These are phyloP conservation scores for Micromys minutus DNA, from an alignment of 2,113 vertebrate species.

Conservation along the genomic window DNA sequence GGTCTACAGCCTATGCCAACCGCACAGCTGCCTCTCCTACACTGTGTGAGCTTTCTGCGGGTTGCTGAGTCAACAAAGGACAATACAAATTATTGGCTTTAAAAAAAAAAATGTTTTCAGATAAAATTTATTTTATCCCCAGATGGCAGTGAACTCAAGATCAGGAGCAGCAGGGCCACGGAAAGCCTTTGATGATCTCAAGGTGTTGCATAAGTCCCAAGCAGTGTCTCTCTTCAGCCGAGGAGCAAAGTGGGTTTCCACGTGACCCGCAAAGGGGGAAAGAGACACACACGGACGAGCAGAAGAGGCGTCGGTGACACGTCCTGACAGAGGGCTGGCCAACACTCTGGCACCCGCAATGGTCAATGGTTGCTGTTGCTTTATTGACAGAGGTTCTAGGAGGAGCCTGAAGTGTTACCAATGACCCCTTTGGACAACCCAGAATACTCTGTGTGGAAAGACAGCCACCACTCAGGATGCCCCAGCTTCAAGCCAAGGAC, in stretches of 20 bases:
- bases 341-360: too few relatives aligned
- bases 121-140: neutral
- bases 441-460: neutral
- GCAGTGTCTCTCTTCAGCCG: neutral
- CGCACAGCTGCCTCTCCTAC: too few relatives aligned
- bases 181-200: neutral
- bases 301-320: neutral
- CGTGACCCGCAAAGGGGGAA: neutral
- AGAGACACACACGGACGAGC: neutral
- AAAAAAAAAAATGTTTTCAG: constrained; percentile 17
- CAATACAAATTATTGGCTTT: constrained; percentile 11
- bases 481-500: neutral
- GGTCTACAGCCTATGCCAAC: neutral
- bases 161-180: neutral
- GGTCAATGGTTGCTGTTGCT: neutral
- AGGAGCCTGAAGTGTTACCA: neutral
- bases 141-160: neutral
- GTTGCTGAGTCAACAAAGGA: neutral
- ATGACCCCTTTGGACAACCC: neutral
- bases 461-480: neutral
- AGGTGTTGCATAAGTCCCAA: neutral
- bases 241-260: neutral
- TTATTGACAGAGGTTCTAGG: neutral
- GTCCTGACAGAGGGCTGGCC: neutral
- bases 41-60: neutral